Conservation (phyloP, 2,113 vertebrate genomes). For the Ictalurus furcatus region DNA sequence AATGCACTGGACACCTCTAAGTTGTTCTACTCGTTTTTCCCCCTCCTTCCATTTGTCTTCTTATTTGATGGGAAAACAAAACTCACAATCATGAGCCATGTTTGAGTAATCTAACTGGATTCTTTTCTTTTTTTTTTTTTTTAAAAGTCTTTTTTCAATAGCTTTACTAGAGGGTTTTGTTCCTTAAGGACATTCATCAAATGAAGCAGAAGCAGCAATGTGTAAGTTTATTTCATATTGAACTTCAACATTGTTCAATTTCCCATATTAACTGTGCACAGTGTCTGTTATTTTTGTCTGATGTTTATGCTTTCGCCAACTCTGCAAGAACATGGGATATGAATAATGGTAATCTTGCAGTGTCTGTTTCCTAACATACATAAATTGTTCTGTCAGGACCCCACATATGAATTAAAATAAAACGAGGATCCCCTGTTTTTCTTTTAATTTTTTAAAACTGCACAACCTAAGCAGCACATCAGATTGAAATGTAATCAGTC, state of each 20-base stretch:
- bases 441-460: background rate
- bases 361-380: constrained; percentile 38
- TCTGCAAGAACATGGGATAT: constrained; percentile 48
- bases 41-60: constrained; percentile 14
- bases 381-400: constrained; percentile 31
- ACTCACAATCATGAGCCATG: background rate
- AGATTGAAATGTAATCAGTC: constrained; percentile 63
- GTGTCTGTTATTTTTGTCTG: constrained; percentile 51
- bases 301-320: constrained; percentile 49
- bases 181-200: background rate
- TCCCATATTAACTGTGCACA: background rate
- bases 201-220: constrained; percentile 3
- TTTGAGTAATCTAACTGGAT: background rate
- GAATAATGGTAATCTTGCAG: constrained; percentile 44
- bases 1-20: constrained; percentile 43
- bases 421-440: background rate
- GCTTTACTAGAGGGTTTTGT: background rate
- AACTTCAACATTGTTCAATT: constrained; percentile 49
- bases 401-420: constrained; percentile 20
- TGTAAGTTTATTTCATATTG: constrained; percentile 54
- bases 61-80: background rate
- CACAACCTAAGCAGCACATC: constrained; percentile 35
- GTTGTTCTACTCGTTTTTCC: constrained; percentile 12
- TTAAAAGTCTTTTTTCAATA: background rate
- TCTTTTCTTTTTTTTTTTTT: background rate